phyloP scores from a whole-genome alignment of 2,113 vertebrate genomes.

The Anas platyrhynchos region DNA sequence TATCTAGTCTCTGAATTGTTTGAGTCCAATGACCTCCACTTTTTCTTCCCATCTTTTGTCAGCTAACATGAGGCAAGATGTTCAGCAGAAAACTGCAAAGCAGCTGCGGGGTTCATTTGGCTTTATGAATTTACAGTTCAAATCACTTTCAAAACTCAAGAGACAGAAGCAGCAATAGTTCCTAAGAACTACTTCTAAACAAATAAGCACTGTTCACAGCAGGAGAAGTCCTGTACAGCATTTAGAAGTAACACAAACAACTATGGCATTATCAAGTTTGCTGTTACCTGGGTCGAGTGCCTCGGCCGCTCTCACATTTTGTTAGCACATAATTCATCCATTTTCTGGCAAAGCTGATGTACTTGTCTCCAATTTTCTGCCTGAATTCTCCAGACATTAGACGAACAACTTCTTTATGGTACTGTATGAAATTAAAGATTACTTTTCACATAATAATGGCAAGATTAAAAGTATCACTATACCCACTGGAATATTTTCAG shows the following conservation, averaged over 20 bases:
- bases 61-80: not conserved
- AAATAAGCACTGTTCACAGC: not conserved
- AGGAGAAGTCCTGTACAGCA: not conserved
- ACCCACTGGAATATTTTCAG: not conserved
- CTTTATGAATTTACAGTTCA: not conserved
- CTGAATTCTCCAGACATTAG: conserved; percentile 97
- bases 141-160: not conserved
- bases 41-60: not conserved
- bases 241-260: not conserved
- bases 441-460: conserved; percentile 13
- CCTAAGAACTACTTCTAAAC: not conserved
- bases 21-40: not conserved
- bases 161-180: not conserved
- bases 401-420: conserved; percentile 98
- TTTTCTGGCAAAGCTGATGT: conserved; percentile 94
- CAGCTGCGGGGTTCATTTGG: not conserved
- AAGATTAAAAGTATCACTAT: not conserved
- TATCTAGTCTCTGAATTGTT: not conserved
- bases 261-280: not conserved
- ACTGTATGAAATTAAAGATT: conserved; percentile 79
- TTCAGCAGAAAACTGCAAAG: not conserved
- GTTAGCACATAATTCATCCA: conserved; percentile 99
- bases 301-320: conserved; percentile 96
- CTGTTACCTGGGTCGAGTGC: conserved; percentile 94
- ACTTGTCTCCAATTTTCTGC: conserved; percentile 95